Base-by-base conservation (phyloP, 2,888 invertebrate genomes). In the Agrypnus murinus region DNA sequence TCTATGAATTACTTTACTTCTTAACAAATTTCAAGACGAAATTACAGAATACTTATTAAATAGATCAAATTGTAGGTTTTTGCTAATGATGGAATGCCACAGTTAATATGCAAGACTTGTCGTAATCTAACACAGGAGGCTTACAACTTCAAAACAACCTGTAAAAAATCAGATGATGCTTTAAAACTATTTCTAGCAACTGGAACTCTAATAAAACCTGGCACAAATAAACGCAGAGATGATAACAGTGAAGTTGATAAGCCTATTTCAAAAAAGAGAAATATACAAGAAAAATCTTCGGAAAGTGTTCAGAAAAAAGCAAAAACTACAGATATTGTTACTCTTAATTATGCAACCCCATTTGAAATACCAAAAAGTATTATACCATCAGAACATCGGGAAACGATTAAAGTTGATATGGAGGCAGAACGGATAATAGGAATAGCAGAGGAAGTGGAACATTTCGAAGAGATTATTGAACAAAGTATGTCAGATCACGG, bases 81-180 rank as follows among this genome's bases (percentile, higher is more conserved):
- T 77, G 87, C 88, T 69, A 89, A 89, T 46, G 94, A 94, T 83
- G 92, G 91, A 74, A 92, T 94, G 92, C 94, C 93, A 1, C 87
- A 89, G 59, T 90, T 87, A 79, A 92, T 94, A 71, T 94, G 94
- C 81, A 87, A 86, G 40, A 88, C 88, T 43, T 94, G 94, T 78
- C 90, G 90, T 19, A 86, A 89, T 78, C 90, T 92, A 75, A 90
- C 93, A 81, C 90, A 91, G 69, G 87, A 91, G 71, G 90, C 90
- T 57, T 93, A 93, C 85, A 90, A 90, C 64, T 94, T 92, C 78
- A 94, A 94, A 81, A 89, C 91, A 69, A 90, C 93, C 80, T 93
- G 93, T 78, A 92, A 92, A 75, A 90, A 90, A 80, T 91, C 92
- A 0, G 93, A 94, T 81, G 92, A 92, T 76, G 88, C 90, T 0